phyloP scores from a whole-genome alignment of 2,113 vertebrate genomes.

The Halichoeres trimaculatus region DNA sequence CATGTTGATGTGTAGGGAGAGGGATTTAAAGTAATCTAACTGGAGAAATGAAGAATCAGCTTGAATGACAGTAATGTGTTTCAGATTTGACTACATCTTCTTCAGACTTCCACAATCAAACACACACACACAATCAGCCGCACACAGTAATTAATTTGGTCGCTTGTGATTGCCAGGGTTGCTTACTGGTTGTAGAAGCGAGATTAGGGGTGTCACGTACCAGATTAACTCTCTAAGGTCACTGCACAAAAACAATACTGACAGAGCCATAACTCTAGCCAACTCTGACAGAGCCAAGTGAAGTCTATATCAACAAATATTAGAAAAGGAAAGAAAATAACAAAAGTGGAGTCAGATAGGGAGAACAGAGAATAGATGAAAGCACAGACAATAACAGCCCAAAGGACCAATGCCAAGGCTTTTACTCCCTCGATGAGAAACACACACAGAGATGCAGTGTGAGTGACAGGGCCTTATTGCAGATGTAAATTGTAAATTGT shows the following conservation, averaged over 20 bases:
- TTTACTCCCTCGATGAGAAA: slow-evolving; percentile 27
- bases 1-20: not conserved
- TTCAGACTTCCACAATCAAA: slow-evolving; percentile 37
- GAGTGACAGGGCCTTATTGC: slow-evolving; percentile 95
- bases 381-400: not conserved
- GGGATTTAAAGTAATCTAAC: not conserved
- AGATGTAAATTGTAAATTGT: slow-evolving; percentile 91
- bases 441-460: slow-evolving; percentile 53
- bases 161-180: slow-evolving; percentile 74
- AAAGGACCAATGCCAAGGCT: slow-evolving; percentile 9
- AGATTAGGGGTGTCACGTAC: slow-evolving; percentile 72
- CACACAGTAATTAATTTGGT: slow-evolving; percentile 67
- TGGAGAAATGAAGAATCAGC: slow-evolving; percentile 14
- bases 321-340: not conserved
- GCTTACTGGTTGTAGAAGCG: slow-evolving; percentile 68
- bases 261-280: not conserved
- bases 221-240: slow-evolving; percentile 58
- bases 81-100: slow-evolving; percentile 33
- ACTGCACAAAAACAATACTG: slow-evolving; percentile 13
- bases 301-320: not conserved
- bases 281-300: not conserved
- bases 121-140: not conserved
- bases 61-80: slow-evolving; percentile 39
- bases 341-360: not conserved
- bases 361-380: not conserved